Evolutionary conservation across 2,888 invertebrate genomes (phyloP).

Genomic region (Aphodius granarius): DNA sequence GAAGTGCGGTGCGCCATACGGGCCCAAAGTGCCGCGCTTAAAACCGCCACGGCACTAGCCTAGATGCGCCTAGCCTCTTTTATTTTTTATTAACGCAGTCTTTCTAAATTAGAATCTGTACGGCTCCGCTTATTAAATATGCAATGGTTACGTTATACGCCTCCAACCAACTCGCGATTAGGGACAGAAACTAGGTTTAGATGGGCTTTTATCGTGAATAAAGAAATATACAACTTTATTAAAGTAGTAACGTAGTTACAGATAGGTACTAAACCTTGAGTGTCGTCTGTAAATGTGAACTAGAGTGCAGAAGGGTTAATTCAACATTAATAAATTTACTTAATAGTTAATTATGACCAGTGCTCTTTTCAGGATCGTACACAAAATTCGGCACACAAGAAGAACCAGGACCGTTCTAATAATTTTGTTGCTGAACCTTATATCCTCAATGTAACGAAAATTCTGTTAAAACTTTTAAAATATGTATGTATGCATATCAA

Average conservation of each 20-base stretch:
- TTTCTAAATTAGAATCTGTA: background rate
- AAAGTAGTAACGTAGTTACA: background rate
- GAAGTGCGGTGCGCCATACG: background rate
- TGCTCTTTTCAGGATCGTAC: too few relatives aligned
- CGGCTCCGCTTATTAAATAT: background rate
- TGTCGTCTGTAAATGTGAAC: too few relatives aligned
- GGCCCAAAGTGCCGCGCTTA: background rate
- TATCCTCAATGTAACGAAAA: too few relatives aligned
- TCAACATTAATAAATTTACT: too few relatives aligned
- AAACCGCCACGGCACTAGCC: background rate
- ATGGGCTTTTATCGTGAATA: background rate
- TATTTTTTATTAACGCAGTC: background rate
- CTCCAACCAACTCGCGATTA: background rate
- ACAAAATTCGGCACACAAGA: too few relatives aligned
- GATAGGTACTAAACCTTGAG: too few relatives aligned
- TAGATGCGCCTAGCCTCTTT: background rate
- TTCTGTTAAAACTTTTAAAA: too few relatives aligned
- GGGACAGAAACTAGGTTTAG: background rate
- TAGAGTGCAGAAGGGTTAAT: too few relatives aligned
- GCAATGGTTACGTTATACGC: background rate
- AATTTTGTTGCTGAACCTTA: too few relatives aligned
- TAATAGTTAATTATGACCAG: too few relatives aligned
- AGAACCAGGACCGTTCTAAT: too few relatives aligned
- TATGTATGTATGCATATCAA: too few relatives aligned
- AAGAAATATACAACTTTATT: background rate